Conservation (phyloP, 53 echinoderm and acorn worm species). For the Pentamera pediparva region DNA sequence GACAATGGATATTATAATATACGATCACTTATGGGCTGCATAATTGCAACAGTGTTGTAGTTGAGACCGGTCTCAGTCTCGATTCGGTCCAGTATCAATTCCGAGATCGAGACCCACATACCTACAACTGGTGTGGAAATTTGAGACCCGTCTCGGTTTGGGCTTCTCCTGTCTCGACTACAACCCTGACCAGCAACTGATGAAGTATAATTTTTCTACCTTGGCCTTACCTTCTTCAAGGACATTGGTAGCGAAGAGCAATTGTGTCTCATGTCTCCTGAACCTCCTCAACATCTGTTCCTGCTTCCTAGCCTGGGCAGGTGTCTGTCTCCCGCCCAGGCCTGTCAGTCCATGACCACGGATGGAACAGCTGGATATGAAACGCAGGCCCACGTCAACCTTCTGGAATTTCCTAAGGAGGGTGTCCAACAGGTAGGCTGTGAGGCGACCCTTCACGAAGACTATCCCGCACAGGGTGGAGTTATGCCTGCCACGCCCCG, state of each 20-base stretch:
- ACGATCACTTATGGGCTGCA: no score
- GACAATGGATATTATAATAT: no score
- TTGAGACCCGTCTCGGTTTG: no score
- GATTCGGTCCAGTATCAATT: no score
- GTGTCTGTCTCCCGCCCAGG: slow-evolving; percentile 46
- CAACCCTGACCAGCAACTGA: no score
- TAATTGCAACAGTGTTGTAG: no score
- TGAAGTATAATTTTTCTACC: no score
- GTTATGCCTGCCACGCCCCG: not conserved
- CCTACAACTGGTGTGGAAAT: no score
- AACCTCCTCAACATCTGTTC: slow-evolving; percentile 83
- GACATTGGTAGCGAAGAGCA: slow-evolving; percentile 82
- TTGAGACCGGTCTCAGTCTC: no score
- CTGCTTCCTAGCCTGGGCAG: slow-evolving; percentile 66
- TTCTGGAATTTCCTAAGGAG: slow-evolving; percentile 61
- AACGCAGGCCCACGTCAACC: slow-evolving; percentile 51
- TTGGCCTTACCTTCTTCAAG: slow-evolving; percentile 92
- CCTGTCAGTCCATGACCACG: slow-evolving; percentile 60
- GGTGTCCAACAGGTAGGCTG: slow-evolving; percentile 63
- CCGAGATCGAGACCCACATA: no score
- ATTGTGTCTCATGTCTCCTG: slow-evolving; percentile 83
- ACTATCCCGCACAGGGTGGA: slow-evolving; percentile 82
- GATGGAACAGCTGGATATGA: slow-evolving; percentile 63
- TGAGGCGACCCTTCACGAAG: slow-evolving; percentile 67
- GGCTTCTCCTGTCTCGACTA: no score